phyloP scores from a whole-genome alignment of 1,140 invertebrate genomes.

The Sitodiplosis mosellana region DNA sequence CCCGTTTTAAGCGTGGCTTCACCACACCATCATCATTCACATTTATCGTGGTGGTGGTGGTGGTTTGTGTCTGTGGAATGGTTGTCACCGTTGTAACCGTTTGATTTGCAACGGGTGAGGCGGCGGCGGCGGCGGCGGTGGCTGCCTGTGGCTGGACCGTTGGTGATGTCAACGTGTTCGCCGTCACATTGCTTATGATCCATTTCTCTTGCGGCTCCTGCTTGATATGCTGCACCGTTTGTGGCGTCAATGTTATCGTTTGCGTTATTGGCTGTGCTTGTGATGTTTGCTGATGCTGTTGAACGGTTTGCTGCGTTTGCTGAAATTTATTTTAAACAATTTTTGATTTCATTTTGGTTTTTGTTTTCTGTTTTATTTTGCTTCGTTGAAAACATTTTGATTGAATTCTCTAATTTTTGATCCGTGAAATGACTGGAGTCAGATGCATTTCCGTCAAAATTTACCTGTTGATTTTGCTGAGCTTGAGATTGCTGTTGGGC shows the following conservation, averaged over 20 bases:
- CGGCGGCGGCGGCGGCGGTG: neutral
- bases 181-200: neutral
- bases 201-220: neutral
- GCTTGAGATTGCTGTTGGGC: neutral
- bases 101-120: constrained; percentile 4
- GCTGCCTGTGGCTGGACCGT: constrained; percentile 7
- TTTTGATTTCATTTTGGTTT: too few species aligned
- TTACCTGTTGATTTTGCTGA: neutral
- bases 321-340: too few species aligned
- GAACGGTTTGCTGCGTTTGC: constrained; percentile 8
- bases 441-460: constrained; percentile 6
- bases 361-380: too few species aligned
- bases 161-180: constrained; percentile 14
- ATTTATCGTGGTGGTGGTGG: constrained; percentile 16
- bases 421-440: too few species aligned
- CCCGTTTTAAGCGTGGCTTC: constrained; percentile 47
- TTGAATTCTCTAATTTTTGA: too few species aligned
- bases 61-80: constrained; percentile 12
- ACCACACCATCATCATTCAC: constrained; percentile 10
- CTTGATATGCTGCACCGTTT: constrained; percentile 3
- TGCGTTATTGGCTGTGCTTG: constrained; percentile 11
- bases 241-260: constrained; percentile 13
- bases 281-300: constrained; percentile 17
- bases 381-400: too few species aligned
- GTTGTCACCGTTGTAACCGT: constrained; percentile 9